Evolutionary conservation across 1,140 invertebrate species (phyloP), one percentile per base, ranked within the genome.

Genomic region (Cyphomyrmex costatus): DNA sequence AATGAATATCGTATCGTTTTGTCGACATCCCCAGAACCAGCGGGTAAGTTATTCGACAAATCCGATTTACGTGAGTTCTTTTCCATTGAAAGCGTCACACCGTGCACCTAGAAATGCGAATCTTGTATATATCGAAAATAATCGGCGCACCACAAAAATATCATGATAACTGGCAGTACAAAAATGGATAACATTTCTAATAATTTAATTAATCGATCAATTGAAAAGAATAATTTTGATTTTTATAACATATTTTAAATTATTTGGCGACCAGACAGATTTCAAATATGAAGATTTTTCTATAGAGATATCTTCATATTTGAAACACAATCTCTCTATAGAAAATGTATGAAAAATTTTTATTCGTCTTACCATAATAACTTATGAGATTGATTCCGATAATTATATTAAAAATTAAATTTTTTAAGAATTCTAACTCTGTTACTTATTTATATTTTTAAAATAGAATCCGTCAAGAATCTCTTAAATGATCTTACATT

Each of bases 21-120:
- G 87, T 97, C 97, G 86, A 97, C 97, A 19, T 96, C 96, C 92
- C 95, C 96, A 58, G 96, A 97, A 94, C 97, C 97, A 6, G 96
- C 96, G 94, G 96, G 97, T 97, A 93, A 95, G 92, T 92, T 78
- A 88, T 58, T 78, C 68, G 24, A 42, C 3, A 61, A 27, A 19
- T 42, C n/a, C 56, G 4, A 82, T 33, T 82, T 80, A 80, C 63
- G 63, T 33, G 56, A 68, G 49, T 80, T 80, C 63, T 27, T 24
- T 46, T 73, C 19, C n/a, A 56, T 73, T 73, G 46, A 60, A 68
- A 16, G 42, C 33, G 42, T 49, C 36, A 60, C 61, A 58, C 19
- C 12, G 36, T 82, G 79, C 79, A 82, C 66, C 27, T 82, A 82
- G 33, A 71, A 46, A 71, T 46, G 71, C 51, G 16, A 3, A 58